Evolutionary conservation across 2,797 vertebrate species (phyloP).

Genomic region (Florisuga fusca): DNA sequence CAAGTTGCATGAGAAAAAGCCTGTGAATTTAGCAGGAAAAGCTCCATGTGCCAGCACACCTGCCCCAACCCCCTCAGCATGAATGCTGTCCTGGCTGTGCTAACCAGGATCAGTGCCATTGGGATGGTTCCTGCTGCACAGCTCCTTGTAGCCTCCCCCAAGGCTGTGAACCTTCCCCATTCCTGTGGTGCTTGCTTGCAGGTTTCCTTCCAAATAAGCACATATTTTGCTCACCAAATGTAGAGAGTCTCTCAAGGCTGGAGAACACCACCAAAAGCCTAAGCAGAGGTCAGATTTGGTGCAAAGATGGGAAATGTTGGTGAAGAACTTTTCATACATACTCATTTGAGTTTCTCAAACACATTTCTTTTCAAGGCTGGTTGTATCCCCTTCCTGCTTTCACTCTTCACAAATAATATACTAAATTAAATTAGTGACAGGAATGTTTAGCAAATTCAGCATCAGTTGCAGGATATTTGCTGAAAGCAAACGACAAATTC

Average conservation of each 20-base stretch:
- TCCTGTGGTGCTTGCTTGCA: neutral
- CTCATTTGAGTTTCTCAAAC: neutral
- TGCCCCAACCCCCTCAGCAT: neutral
- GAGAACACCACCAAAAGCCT: neutral
- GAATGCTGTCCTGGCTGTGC: fast-evolving
- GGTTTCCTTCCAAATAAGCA: neutral
- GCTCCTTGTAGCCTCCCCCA: neutral
- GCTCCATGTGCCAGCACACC: fast-evolving
- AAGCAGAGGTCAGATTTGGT: neutral
- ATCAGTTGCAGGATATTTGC: neutral
- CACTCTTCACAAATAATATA: neutral
- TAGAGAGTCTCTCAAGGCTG: neutral
- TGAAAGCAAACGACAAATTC: conserved; percentile 3
- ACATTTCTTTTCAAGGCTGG: neutral
- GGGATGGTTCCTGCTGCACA: neutral
- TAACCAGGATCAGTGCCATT: fast-evolving
- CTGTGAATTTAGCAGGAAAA: neutral
- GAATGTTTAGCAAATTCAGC: conserved; percentile 24
- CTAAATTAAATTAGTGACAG: conserved; percentile 23
- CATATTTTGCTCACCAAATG: neutral
- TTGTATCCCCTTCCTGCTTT: neutral
- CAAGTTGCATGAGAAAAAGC: neutral
- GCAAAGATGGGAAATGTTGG: neutral
- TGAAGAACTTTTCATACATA: neutral
- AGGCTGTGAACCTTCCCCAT: neutral